Base-by-base conservation (phyloP, 30 jellyfish, hydroid and myxozoan genomes). In the Turritopsis rubra region DNA sequence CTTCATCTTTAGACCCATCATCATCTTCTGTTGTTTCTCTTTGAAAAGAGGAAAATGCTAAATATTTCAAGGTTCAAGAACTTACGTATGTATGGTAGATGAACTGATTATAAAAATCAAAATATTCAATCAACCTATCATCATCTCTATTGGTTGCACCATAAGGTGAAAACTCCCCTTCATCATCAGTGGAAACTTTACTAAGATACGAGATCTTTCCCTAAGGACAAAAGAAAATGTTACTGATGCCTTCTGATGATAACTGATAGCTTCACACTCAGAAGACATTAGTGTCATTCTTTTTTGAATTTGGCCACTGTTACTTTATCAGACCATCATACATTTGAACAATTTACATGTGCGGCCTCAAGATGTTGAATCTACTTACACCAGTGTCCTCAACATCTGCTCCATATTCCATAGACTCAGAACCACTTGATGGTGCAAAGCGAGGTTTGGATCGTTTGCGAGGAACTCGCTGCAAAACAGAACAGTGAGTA, bases 111-210 rank as follows among this genome's bases (percentile, higher is more conserved):
- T 13, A 41, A 3, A 41, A 3, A 3, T 41, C 13, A 5, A 41
- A 41, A 41, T n/a, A 74, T 7, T 74, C 24, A 16, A 30, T 21
- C 65, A 23, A 74, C 82, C 91, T 87, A 18, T 95, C 96, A 70
- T 92, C 98, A 78, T 92, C 98, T 84, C 98, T 54, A 68, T 90
- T 92, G 13, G 98, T 87, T 0, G 96, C 96, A 28, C 98, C 98
- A 74, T 87, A 92, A 0, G 98, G 98, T 16, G 98, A 92, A 53
- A 92, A 92, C 29, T 92, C 98, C 22, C 73, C 88, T 65, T 92
- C 98, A 54, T 92, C 98, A 81, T 92, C 98, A 0, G 98, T 87
- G 21, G 98, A 92, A 7, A 92, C 90, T 84, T 84, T 92, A 28
- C 86, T 21, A 7, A 92, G 21, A 27, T 52, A 80, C 17, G 87